Evolutionary conservation across 2,888 invertebrate species (phyloP).

Genomic region (Acronicta alni): DNA sequence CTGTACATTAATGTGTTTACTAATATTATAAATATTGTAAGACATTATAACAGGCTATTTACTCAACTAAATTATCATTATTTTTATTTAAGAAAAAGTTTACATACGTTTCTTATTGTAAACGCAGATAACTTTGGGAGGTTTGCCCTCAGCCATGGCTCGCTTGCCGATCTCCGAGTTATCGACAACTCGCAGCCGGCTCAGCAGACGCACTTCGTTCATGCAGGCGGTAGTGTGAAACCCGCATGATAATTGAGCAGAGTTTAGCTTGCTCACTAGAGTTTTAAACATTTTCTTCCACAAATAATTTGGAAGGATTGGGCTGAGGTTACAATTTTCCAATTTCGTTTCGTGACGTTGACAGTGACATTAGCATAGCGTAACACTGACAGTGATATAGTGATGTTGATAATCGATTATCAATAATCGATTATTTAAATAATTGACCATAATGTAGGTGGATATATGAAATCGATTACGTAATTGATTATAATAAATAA

Average conservation of each 20-base stretch:
- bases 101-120: conserved; percentile 93
- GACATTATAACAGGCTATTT: no score
- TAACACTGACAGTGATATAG: no score
- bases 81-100: not conserved
- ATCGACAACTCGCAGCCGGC: conserved; percentile 97
- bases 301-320: not conserved
- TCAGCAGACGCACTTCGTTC: conserved; percentile 92
- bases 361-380: no score
- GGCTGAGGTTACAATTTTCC: not conserved
- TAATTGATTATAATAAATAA: no score
- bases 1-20: no score
- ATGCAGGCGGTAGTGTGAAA: conserved; percentile 90
- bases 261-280: conserved; percentile 67
- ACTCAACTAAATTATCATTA: not conserved
- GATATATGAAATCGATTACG: no score
- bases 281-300: conserved; percentile 72
- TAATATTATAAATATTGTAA: no score
- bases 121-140: conserved; percentile 97
- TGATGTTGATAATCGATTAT: no score
- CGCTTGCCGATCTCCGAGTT: conserved; percentile 98
- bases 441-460: no score
- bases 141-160: conserved; percentile 98
- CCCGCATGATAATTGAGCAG: conserved; percentile 60
- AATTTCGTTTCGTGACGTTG: no score
- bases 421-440: no score